Evolutionary conservation across 2,113 vertebrate species (phyloP), one percentile per base, ranked within the genome.

Genomic region (Ceyx melanurus): DNA sequence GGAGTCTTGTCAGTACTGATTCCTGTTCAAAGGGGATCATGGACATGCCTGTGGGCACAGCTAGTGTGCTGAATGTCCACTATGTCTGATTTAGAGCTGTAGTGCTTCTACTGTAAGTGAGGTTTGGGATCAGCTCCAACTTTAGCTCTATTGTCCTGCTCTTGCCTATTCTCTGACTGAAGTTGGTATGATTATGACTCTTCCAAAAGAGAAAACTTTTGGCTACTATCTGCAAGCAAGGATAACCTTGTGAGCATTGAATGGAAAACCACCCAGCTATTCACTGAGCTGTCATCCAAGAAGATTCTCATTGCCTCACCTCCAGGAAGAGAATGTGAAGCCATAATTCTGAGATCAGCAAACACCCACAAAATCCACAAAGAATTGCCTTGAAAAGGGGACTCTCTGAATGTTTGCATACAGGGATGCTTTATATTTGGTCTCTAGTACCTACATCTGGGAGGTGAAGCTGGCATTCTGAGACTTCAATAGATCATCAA

Each of bases 231-330:
- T 79, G 68, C 42, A 84, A 28, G 14, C 88, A 26, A 4, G 3
- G 3, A 23, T 7, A 76, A 20, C 14, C 43, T 5, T 0, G 9
- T 54, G 37, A 75, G 3, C 25, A 5, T 0, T 16, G 76, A 53
- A 78, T 45, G 31, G 40, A 21, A 74, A 80, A 42, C 4, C 3
- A 16, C 37, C 25, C 73, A 74, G 28, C n/a, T 67, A 42, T 53
- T 73, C 42, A 31, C 25, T 25, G 33, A 45, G 4, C 12, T 75
- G n/a, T 7, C 37, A 67, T 3, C 72, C 19, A 60, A 48, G 48
- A 22, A 33, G 4, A n/a, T 58, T 83, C 19, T 42, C 11, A 5
- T 45, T 68, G 29, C 66, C 5, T 25, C 4, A 65, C 5, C 28
- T 67, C 29, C 50, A 70, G 19, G 29, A 14, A 76, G 11, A 29